A percentile compares a stretch with the other conserved stretches of the same genome.
Evolutionary conservation across 2,888 invertebrate genomes (phyloP).

Genomic region (Polydrusus pterygomalis): DNA sequence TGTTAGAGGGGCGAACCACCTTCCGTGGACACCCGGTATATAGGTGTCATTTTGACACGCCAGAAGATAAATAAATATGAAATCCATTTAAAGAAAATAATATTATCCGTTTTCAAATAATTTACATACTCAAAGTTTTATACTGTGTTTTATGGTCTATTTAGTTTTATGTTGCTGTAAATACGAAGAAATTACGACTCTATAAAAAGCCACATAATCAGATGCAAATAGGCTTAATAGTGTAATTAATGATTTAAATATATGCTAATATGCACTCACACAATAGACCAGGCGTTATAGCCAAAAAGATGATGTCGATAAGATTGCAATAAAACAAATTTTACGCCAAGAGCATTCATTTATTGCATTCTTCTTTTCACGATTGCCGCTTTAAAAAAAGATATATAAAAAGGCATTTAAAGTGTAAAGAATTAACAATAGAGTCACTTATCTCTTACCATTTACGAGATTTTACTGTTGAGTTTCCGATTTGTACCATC

Average conservation of each 20-base stretch:
- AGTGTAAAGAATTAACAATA: too few relatives aligned
- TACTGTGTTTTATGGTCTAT: conserved; percentile 43
- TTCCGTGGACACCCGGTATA: too few relatives aligned
- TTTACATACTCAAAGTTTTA: conserved; percentile 8
- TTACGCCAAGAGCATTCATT: not conserved
- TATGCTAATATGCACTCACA: conserved; percentile 28
- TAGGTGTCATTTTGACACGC: too few relatives aligned
- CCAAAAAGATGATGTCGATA: conserved; percentile 25
- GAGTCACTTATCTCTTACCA: too few relatives aligned
- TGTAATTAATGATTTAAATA: conserved; percentile 42
- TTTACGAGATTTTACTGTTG: too few relatives aligned
- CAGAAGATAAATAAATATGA: too few relatives aligned
- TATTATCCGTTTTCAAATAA: not conserved
- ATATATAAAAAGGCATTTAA: not conserved
- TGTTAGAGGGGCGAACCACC: too few relatives aligned
- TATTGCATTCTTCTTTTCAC: not conserved
- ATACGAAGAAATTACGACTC: conserved; percentile 45
- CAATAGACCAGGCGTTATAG: conserved; percentile 32
- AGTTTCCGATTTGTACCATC: too few relatives aligned
- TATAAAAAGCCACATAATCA: conserved; percentile 39
- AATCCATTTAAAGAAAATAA: not conserved
- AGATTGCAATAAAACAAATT: conserved; percentile 9
- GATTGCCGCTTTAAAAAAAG: not conserved
- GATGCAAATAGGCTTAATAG: conserved; percentile 41
- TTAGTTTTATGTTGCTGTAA: conserved; percentile 45